Base-by-base conservation (phyloP, 2,888 invertebrate genomes). In the Heliconius ethilla region DNA sequence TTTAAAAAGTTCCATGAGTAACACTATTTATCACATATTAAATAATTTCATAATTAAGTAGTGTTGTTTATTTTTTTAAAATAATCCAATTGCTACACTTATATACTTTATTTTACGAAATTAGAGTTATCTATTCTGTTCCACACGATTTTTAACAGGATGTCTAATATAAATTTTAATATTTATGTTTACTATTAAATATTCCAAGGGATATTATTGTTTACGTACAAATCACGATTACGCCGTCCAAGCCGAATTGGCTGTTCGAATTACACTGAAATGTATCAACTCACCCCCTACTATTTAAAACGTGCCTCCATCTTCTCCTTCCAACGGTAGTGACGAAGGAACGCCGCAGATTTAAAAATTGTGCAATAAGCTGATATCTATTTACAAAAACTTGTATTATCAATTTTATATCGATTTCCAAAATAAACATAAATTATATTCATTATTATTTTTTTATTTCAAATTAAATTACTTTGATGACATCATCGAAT, bases 191-290 rank as follows among this genome's bases (percentile, higher is more conserved):
- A 75, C 37, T 51, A 70, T 51, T 63, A 22, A 74, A 63, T 65
- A 74, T 63, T 65, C 6, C 29, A 55, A 62, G 25, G 18, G 27
- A 51, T 25, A 11, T 29, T 65, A 51, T 65, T 33, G 5, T 25
- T 82, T 86, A 89, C 90, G 86, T 90, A 89, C 87, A 78, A 82
- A 85, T 83, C 70, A 77, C 80, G 80, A 65, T 79, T 75, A 73
- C 75, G 81, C 83, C 84, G 86, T 83, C 82, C 83, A 82, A 83
- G 85, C 86, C 85, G 82, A 85, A 82, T 82, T 88, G 87, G 87
- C 86, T 83, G 90, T 86, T 86, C 82, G 83, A 80, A 80, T 84
- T 85, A 83, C 80, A 92, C 91, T 92, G 88, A 88, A 84, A 84
- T 81, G 79, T 79, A 80, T 40, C 74, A 82, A 87, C 78, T 81